Evolutionary conservation across 2,888 invertebrate species (phyloP).

Genomic region (Cephus pulcher): DNA sequence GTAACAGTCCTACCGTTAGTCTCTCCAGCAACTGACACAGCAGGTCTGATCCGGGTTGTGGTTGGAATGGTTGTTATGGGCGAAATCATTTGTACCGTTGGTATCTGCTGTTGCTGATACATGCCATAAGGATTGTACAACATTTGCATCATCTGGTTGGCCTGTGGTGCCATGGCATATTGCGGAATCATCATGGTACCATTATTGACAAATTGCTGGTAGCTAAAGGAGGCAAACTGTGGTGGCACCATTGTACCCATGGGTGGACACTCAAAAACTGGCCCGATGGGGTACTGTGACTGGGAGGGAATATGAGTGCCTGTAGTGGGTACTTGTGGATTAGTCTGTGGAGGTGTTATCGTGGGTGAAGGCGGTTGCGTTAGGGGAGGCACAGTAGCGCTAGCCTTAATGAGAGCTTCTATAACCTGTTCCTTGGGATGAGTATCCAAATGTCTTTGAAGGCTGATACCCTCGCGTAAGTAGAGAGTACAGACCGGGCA

Average conservation of each 20-base stretch:
- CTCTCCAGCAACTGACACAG: conserved; percentile 27
- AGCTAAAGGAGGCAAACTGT: conserved; percentile 68
- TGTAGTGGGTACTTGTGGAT: conserved; percentile 27
- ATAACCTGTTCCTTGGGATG: conserved; percentile 92
- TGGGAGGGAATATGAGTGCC: conserved; percentile 47
- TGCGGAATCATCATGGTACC: conserved; percentile 70
- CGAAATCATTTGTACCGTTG: conserved; percentile 68
- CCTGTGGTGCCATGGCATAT: conserved; percentile 68
- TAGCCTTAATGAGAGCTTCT: conserved; percentile 76
- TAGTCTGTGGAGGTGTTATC: conserved; percentile 50
- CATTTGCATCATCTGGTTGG: conserved; percentile 70
- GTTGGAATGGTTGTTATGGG: conserved; percentile 63
- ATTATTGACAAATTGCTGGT: conserved; percentile 71
- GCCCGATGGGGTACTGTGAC: conserved; percentile 59
- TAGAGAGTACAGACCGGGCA: conserved; percentile 90
- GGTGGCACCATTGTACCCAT: conserved; percentile 59
- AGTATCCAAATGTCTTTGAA: conserved; percentile 84
- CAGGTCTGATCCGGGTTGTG: conserved; percentile 46
- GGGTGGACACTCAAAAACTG: conserved; percentile 62
- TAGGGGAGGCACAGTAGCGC: conserved; percentile 53
- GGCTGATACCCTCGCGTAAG: conserved; percentile 83
- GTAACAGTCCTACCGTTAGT: conserved; percentile 13
- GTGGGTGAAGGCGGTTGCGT: conserved; percentile 56
- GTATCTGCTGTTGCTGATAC: conserved; percentile 70
- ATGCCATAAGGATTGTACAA: conserved; percentile 67